These are phyloP conservation scores for Poeciliopsis paucimaculata DNA, from an alignment of 2,797 vertebrate genomes.

Conservation along the genomic window DNA sequence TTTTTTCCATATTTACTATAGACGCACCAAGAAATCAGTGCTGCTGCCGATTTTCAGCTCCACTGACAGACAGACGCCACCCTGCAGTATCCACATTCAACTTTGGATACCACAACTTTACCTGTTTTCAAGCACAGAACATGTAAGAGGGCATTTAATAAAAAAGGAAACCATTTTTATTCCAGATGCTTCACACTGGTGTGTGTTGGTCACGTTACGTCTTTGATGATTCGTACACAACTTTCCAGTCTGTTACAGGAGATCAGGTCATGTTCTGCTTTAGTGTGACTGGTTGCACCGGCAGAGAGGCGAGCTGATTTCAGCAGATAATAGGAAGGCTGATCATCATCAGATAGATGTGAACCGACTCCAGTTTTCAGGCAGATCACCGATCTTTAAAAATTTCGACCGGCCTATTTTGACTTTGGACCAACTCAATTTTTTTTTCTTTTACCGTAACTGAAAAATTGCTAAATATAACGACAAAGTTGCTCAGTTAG, in stretches of 20 bases:
- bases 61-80: background rate
- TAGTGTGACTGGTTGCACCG: background rate
- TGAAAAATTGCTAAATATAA: background rate
- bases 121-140: background rate
- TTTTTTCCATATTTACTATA: background rate
- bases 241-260: background rate
- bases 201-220: background rate
- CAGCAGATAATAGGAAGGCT: background rate
- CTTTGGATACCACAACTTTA: background rate
- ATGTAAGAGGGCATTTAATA: background rate
- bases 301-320: background rate
- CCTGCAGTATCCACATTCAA: background rate
- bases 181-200: background rate
- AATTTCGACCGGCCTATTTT: background rate
- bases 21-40: background rate
- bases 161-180: background rate
- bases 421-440: background rate
- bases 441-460: background rate
- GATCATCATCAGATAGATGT: background rate
- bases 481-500: background rate
- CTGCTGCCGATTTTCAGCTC: background rate
- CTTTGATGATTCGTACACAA: background rate
- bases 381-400: no score
- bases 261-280: background rate
- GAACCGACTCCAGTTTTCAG: no score